A percentile compares a stretch with the other conserved stretches of the same genome.
Conservation (phyloP, 2,888 invertebrate genomes). For the Netelia virgata region DNA sequence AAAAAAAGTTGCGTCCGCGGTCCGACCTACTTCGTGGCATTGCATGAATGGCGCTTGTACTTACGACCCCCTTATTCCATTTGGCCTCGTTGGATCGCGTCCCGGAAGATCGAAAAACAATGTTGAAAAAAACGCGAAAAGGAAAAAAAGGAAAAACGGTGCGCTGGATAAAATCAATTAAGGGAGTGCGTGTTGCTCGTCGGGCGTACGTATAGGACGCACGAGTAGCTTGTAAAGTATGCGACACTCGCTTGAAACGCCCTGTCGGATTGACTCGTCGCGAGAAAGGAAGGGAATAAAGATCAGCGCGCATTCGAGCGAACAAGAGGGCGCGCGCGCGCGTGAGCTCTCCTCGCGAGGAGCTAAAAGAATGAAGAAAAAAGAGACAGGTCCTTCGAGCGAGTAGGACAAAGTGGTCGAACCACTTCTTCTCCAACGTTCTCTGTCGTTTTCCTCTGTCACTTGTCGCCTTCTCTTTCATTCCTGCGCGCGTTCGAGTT, state of each 20-base stretch:
- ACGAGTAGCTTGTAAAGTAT: slow-evolving; percentile 65
- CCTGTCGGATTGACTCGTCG: slow-evolving; percentile 70
- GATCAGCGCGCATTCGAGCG: slow-evolving; percentile 52
- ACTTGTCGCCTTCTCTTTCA: slow-evolving; percentile 7
- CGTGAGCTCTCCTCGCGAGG: slow-evolving; percentile 23
- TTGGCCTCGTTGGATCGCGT: background rate
- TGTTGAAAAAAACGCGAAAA: background rate
- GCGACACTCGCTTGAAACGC: slow-evolving; percentile 62
- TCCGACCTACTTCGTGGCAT: background rate
- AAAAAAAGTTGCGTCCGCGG: background rate
- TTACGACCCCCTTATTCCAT: background rate
- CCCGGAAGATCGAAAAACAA: background rate
- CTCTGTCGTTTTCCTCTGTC: slow-evolving; percentile 44
- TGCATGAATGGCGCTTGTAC: background rate
- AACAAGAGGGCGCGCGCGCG: slow-evolving; percentile 49
- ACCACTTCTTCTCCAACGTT: slow-evolving; percentile 79
- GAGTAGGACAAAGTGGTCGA: slow-evolving; percentile 83
- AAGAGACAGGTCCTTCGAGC: slow-evolving; percentile 55
- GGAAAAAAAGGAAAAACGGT: slow-evolving; percentile 1
- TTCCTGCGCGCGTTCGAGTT: slow-evolving; percentile 20
- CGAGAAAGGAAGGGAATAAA: slow-evolving; percentile 35
- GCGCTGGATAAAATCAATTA: slow-evolving; percentile 64
- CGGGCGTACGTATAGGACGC: slow-evolving; percentile 18
- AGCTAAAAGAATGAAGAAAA: background rate
- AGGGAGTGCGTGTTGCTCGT: slow-evolving; percentile 44